A percentile compares a stretch with the other conserved stretches of the same genome.
Conservation (phyloP, 1,140 invertebrate genomes). For the Charaxes varanes region DNA sequence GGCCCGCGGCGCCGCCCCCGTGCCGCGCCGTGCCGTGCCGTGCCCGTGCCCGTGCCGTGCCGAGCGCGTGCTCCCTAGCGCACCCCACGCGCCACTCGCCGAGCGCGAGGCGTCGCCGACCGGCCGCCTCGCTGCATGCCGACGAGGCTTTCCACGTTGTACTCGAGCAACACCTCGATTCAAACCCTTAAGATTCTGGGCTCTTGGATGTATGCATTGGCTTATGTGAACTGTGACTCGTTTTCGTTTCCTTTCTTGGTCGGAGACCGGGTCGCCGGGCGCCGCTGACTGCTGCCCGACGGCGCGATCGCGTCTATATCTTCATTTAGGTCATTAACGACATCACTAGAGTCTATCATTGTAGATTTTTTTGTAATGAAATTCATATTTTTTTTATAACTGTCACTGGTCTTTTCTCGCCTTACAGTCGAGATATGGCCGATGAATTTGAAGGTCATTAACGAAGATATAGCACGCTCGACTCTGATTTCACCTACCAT, state of each 20-base stretch:
- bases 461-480: slow-evolving; percentile 66
- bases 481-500: slow-evolving; percentile 60
- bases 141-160: slow-evolving; percentile 66
- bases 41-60: slow-evolving; percentile 31
- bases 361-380: slow-evolving; percentile 11
- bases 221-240: slow-evolving; percentile 72
- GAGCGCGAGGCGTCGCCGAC: slow-evolving; percentile 37
- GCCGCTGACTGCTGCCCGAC: slow-evolving; percentile 46
- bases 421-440: slow-evolving; percentile 17
- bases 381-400: slow-evolving; percentile 8
- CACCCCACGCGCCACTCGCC: slow-evolving; percentile 23
- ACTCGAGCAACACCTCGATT: slow-evolving; percentile 65
- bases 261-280: slow-evolving; percentile 53
- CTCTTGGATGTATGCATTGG: slow-evolving; percentile 74
- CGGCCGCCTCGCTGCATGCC: slow-evolving; percentile 66
- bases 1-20: slow-evolving; percentile 34
- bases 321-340: slow-evolving; percentile 27
- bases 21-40: slow-evolving; percentile 22
- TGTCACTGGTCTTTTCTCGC: slow-evolving; percentile 18
- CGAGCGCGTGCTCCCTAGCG: slow-evolving; percentile 15
- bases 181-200: slow-evolving; percentile 73
- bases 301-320: slow-evolving; percentile 65
- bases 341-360: slow-evolving; percentile 14
- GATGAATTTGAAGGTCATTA: slow-evolving; percentile 13
- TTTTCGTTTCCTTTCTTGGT: slow-evolving; percentile 73